Percentiles rank a stretch among this genome's conserved stretches.
Evolutionary conservation across 2,113 vertebrate species (phyloP).

Genomic region (Mormyrus lacerda): DNA sequence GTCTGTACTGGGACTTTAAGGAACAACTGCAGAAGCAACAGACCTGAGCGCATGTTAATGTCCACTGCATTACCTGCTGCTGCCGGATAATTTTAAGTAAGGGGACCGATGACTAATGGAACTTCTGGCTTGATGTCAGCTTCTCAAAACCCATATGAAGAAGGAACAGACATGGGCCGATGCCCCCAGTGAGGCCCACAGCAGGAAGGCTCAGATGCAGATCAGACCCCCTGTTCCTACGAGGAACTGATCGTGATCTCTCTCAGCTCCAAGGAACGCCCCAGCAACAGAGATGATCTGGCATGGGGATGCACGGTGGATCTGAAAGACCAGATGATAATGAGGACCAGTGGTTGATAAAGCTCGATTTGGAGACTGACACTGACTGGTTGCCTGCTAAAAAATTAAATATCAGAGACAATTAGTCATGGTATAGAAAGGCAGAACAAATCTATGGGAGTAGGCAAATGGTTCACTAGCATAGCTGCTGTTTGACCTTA

Average conservation of each 20-base stretch:
- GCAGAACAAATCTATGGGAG: not conserved
- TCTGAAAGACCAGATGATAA: not conserved
- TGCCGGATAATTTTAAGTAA: not conserved
- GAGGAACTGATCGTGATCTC: not conserved
- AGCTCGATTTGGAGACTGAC: not conserved
- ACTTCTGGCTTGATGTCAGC: not conserved
- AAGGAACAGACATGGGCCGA: not conserved
- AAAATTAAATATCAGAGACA: not conserved
- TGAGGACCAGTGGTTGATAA: not conserved
- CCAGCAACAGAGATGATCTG: not conserved
- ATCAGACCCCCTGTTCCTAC: not conserved
- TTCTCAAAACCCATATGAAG: not conserved
- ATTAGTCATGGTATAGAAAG: not conserved
- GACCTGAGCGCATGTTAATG: not conserved
- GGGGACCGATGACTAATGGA: not conserved
- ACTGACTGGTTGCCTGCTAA: not conserved
- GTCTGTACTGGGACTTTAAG: not conserved
- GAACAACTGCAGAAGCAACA: not conserved
- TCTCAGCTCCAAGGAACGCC: not conserved
- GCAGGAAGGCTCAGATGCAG: not conserved
- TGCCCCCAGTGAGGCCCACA: not conserved
- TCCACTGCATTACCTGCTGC: not conserved
- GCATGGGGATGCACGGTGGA: not conserved
- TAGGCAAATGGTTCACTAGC: not conserved
- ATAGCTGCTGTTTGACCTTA: not conserved